Evolutionary conservation across 2,113 vertebrate species (phyloP).

Genomic region (Barbus barbus): DNA sequence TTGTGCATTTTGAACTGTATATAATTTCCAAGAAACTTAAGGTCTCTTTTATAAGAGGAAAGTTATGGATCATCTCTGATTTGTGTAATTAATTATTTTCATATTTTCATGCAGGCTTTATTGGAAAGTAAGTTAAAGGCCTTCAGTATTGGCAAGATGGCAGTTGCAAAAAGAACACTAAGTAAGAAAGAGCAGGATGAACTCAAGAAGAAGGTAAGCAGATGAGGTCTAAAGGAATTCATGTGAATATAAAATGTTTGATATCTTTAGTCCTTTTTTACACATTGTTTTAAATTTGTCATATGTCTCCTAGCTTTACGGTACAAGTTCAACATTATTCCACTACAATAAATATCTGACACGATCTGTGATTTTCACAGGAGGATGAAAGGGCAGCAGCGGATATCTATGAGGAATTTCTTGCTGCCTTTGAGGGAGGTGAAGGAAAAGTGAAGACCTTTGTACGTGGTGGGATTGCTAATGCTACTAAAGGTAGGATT

Average conservation of each 20-base stretch:
- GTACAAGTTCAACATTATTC: not conserved
- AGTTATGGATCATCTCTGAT: not conserved
- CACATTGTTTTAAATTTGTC: not conserved
- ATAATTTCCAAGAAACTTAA: not conserved
- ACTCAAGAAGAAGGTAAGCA: conserved; percentile 92
- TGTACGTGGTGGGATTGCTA: conserved; percentile 95
- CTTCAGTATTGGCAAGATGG: conserved; percentile 98
- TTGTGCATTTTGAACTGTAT: not conserved
- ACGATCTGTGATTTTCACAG: conserved; percentile 66
- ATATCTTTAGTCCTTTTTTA: not conserved
- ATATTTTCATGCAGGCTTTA: conserved; percentile 77
- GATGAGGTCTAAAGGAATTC: not conserved
- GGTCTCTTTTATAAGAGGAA: not conserved
- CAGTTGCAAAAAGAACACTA: conserved; percentile 90
- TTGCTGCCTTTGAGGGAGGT: conserved; percentile 96
- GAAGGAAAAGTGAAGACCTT: conserved; percentile 97
- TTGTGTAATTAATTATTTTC: conserved; percentile 13
- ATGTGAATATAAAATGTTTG: not conserved
- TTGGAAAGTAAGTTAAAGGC: conserved; percentile 96
- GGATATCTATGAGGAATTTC: conserved; percentile 99
- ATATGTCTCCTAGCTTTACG: not conserved
- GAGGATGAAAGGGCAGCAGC: conserved; percentile 98
- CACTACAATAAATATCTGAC: not conserved
- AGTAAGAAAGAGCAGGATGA: conserved; percentile 98
- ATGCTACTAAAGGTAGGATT: conserved; percentile 89